phyloP scores from a whole-genome alignment of 1,140 invertebrate species.

The Pygmarrhopalites habei region DNA sequence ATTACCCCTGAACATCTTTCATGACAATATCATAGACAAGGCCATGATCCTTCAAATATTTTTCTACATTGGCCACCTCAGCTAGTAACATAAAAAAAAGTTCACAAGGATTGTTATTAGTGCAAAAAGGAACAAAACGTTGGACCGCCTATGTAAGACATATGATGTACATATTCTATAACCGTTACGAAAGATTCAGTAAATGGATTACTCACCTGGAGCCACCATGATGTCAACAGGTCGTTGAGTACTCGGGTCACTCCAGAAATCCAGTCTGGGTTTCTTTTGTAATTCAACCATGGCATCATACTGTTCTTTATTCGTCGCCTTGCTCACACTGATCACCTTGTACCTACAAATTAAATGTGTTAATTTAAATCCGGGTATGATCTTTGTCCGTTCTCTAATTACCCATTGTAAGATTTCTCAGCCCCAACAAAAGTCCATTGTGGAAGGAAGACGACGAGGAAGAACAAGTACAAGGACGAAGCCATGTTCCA shows the following conservation, averaged over 20 bases:
- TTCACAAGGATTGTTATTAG: too few relatives aligned
- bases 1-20: constrained; percentile 28
- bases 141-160: too few relatives aligned
- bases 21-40: constrained; percentile 29
- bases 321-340: constrained; percentile 21
- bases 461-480: background rate
- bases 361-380: too few relatives aligned
- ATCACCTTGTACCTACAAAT: constrained; percentile 31
- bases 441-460: background rate
- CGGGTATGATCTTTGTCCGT: background rate
- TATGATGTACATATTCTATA: too few relatives aligned
- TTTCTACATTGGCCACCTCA: constrained; percentile 16
- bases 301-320: constrained; percentile 24
- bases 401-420: background rate
- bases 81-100: too few relatives aligned
- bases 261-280: constrained; percentile 33
- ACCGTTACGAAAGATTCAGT: too few relatives aligned
- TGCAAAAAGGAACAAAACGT: too few relatives aligned
- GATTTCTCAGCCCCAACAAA: background rate
- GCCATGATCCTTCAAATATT: constrained; percentile 21
- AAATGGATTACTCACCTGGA: too few relatives aligned
- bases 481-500: background rate
- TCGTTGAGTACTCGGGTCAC: constrained; percentile 21
- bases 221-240: constrained; percentile 32
- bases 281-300: constrained; percentile 27